Percentiles rank a stretch among this genome's conserved stretches.
These are phyloP conservation scores for Drosophila multiciliata DNA, from an alignment of 2,888 invertebrate species.

Conservation along the genomic window DNA sequence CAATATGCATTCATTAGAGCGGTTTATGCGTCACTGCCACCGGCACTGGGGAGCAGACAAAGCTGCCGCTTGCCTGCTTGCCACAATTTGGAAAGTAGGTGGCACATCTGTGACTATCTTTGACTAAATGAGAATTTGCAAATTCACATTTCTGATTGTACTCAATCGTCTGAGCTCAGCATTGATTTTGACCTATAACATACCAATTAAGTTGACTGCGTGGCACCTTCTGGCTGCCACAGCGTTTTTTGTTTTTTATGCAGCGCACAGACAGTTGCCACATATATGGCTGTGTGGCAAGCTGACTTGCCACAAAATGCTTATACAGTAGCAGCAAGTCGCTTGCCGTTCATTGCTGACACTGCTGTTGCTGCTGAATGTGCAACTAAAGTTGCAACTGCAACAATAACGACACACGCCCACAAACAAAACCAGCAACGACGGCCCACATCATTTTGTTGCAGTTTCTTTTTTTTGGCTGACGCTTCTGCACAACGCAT, in stretches of 20 bases:
- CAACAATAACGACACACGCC: conserved; percentile 42
- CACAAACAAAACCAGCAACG: conserved; percentile 25
- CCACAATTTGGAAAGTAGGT: conserved; percentile 23
- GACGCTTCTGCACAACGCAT: conserved; percentile 49
- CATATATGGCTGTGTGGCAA: conserved; percentile 18
- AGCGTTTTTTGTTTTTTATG: too few species aligned
- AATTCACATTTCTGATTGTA: conserved; percentile 1
- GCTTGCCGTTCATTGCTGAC: conserved; percentile 66
- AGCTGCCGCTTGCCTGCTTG: conserved; percentile 12
- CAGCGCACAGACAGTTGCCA: conserved; percentile 21
- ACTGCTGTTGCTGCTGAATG: conserved; percentile 66
- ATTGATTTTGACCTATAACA: conserved; percentile 56
- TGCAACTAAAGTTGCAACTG: conserved; percentile 76
- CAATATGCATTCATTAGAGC: conserved; percentile 75
- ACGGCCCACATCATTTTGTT: conserved; percentile 77
- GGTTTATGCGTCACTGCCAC: conserved; percentile 34
- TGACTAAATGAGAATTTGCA: conserved; percentile 19
- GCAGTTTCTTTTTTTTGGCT: conserved; percentile 64
- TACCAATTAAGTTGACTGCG: conserved; percentile 47
- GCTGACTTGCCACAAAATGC: conserved; percentile 72
- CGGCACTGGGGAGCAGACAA: conserved; percentile 27
- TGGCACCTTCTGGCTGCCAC: conserved; percentile 67
- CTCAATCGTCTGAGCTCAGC: conserved; percentile 10
- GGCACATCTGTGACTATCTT: conserved; percentile 17
- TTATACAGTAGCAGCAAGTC: conserved; percentile 50